These are phyloP conservation scores for Amorpha juglandis DNA, from an alignment of 2,888 invertebrate species.

Conservation along the genomic window DNA sequence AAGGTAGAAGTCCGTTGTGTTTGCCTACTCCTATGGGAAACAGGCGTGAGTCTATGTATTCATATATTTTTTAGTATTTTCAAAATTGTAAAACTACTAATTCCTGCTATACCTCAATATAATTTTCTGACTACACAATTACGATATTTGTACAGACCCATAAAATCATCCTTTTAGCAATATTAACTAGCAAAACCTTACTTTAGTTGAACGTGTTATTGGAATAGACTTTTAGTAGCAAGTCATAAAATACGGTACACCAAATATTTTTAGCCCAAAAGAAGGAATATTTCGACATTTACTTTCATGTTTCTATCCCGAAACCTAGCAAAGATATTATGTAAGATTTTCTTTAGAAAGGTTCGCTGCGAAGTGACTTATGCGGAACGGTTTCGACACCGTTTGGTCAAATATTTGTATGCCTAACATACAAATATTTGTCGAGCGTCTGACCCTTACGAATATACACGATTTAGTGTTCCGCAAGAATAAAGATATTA, in stretches of 20 bases:
- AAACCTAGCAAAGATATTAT: background rate
- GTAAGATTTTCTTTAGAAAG: background rate
- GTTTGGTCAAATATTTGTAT: background rate
- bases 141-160: too few species aligned
- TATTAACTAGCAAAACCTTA: too few species aligned
- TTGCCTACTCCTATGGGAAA: too few species aligned
- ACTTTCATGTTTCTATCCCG: background rate
- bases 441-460: conserved; percentile 5
- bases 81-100: too few species aligned
- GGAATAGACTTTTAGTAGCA: background rate
- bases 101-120: too few species aligned
- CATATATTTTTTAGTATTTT: too few species aligned
- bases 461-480: background rate
- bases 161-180: too few species aligned
- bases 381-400: background rate
- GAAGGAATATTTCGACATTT: background rate
- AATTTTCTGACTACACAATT: too few species aligned
- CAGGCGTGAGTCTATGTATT: too few species aligned
- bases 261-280: background rate
- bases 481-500: background rate
- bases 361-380: background rate
- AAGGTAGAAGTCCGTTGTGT: too few species aligned
- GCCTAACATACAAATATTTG: conserved; percentile 11
- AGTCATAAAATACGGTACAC: background rate
- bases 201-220: too few species aligned